Conservation (phyloP, 1,140 invertebrate species). For the Sarcophaga peregrina region DNA sequence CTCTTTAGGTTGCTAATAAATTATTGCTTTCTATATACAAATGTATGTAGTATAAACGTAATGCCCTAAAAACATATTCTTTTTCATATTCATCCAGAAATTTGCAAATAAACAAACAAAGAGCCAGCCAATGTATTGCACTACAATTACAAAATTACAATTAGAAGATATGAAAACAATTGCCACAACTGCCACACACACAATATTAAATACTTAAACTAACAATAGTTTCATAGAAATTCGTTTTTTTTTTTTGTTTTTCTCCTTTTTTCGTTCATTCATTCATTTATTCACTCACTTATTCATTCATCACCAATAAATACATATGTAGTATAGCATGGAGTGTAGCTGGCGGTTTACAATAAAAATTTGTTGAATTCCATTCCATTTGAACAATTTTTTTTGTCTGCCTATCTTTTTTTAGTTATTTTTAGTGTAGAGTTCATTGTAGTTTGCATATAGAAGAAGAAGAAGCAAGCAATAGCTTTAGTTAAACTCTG, state of each 20-base stretch:
- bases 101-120: neutral
- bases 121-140: neutral
- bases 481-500: neutral
- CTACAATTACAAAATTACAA: no score
- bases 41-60: neutral
- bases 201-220: neutral
- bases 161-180: no score
- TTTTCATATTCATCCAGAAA: neutral
- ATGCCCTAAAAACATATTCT: neutral
- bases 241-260: no score
- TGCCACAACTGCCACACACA: neutral
- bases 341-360: neutral
- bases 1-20: no score
- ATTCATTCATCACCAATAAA: no score
- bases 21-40: no score
- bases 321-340: no score
- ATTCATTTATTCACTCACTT: no score
- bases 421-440: neutral
- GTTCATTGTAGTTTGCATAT: conserved; percentile 6
- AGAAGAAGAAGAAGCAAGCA: neutral
- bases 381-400: neutral
- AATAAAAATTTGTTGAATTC: neutral
- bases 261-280: no score
- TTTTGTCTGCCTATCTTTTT: neutral
- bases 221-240: neutral